Evolutionary conservation across 1,140 invertebrate species (phyloP), one percentile per base, ranked within the genome.

Genomic region (Diachasma alloeum): DNA sequence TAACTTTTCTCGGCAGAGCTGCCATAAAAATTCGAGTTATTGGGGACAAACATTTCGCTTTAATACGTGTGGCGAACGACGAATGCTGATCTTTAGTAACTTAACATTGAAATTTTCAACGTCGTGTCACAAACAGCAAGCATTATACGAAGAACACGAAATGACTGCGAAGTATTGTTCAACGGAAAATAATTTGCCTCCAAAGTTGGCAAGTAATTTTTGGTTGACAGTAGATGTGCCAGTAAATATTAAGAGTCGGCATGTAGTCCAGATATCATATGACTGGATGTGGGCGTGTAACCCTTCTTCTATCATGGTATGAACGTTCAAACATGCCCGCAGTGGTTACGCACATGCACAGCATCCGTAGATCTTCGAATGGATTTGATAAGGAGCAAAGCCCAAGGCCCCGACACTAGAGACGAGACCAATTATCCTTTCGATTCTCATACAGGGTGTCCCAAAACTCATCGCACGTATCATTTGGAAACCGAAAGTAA

Each of bases 351-450:
- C 46, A 46, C 67, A 53, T 76, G 74, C 74, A 69, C 22, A 48
- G n/a, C 24, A 31, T 15, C 24, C 39, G 71, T 24, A 48, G 83
- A 81, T 81, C 76, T 83, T 79, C 81, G 82, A 83, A 84, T 80
- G 81, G 81, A n/a, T 81, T 79, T 81, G 83, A 84, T 81, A 83
- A 83, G 48, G 83, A 83, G 83, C 81, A 82, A 81, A 81, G 81
- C 84, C 81, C 82, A 82, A 83, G 81, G 83, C 82, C 83, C 75
- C 79, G 80, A 80, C 80, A 81, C 81, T 80, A 66, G 0, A 68
- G 36, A 46, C 22, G 36, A 75, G 46, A 75, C 36, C 31, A 31
- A 31, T 31, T 31, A 31, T 31, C 31, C 31, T 31, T 31, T 31
- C 31, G 6, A 31, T 6, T 3, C 2, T 31, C 6, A 31, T 6